Base-by-base conservation (phyloP, 1,140 invertebrate genomes). In the Philotrypesis tridentata region DNA sequence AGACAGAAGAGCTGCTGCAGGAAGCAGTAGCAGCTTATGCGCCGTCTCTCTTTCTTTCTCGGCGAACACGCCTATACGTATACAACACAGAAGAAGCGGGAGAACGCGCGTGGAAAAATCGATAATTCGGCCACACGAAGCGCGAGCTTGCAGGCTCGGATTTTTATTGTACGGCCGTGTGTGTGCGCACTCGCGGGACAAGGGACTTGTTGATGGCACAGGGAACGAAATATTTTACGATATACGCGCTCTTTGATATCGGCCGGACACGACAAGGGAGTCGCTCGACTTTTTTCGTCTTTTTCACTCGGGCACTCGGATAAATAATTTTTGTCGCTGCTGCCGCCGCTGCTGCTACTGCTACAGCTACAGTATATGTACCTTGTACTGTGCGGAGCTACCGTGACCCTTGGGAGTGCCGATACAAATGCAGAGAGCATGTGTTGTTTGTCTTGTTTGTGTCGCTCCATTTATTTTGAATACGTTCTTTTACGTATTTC, bases 161-260 rank as follows among this genome's bases (percentile, higher is more conserved):
- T 67, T 82, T 73, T 67, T 67, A 78, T 65, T 78, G 55, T 48
- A n/a, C 8, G 25, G 5, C 55, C 23, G 43, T 23, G n/a, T 9
- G n/a, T 25, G 31, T 14, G 23, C 31, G 23, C 7, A 48, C 23
- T 61, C 29, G 23, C 21, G 8, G 33, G 8, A 61, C 37, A 61
- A 68, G 70, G 37, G 37, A 82, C 37, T 78, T 73, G 75, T 82
- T 72, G 80, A 78, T 67, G 80, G 68, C 23, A 4, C 27, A 61
- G 40, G 48, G 23, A 71, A 72, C 31, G 68, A 77, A 82, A 73
- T 82, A 78, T 78, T 82, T 82, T 40, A 78, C 74, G 67, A 78
- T 23, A 11, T 27, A n/a, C n/a, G n/a, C n/a, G 9, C 68, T 29
- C 68, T 70, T 73, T 82, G 73, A 68, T 37, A 23, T 75, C 17